Percentiles rank a stretch among this genome's conserved stretches.
Conservation (phyloP, 1,140 invertebrate genomes). For the Pseudomyrmex concolor region DNA sequence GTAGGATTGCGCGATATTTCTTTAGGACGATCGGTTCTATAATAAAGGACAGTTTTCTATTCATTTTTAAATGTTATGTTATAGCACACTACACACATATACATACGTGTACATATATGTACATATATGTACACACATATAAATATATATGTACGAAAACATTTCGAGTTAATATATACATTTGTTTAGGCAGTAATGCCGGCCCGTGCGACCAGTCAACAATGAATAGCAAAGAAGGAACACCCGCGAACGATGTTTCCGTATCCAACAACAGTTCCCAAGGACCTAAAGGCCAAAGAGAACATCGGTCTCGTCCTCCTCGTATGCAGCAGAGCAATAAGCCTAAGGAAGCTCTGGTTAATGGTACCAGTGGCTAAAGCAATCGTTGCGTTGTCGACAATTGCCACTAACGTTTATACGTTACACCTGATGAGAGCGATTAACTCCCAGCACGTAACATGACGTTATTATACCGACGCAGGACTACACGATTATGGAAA, state of each 20-base stretch:
- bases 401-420: constrained; percentile 70
- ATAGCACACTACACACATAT: no score
- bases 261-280: constrained; percentile 78
- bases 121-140: background rate
- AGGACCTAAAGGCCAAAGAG: constrained; percentile 83
- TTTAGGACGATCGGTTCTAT: constrained; percentile 72
- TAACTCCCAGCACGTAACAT: constrained; percentile 83
- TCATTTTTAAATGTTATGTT: no score
- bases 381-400: constrained; percentile 64
- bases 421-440: constrained; percentile 77
- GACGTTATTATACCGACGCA: constrained; percentile 81
- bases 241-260: constrained; percentile 80
- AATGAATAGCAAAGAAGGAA: constrained; percentile 80
- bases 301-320: constrained; percentile 81
- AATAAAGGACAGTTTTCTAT: no score
- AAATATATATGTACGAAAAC: constrained; percentile 39
- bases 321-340: constrained; percentile 85
- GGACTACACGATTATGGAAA: constrained; percentile 82
- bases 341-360: constrained; percentile 87
- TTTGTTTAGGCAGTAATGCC: constrained; percentile 81
- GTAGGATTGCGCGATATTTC: background rate
- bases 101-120: background rate
- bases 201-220: constrained; percentile 81
- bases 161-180: constrained; percentile 65
- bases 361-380: constrained; percentile 86